These are phyloP conservation scores for Virgularia gustaviana DNA, from an alignment of 92 coral and sea anemone genomes.

Conservation along the genomic window DNA sequence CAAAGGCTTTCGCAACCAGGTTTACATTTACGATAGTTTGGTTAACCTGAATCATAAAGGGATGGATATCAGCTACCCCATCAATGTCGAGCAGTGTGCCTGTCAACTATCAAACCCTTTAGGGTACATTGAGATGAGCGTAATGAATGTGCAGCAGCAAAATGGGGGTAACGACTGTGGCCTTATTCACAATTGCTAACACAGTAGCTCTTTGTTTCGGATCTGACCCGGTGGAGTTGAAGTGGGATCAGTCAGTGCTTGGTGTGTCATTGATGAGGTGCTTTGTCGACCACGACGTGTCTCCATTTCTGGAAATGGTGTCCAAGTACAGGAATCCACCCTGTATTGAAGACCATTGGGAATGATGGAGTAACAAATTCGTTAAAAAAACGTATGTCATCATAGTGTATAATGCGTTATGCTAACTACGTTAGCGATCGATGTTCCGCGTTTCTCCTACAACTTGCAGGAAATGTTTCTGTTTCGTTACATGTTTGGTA, in stretches of 20 bases:
- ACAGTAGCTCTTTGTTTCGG: constrained; percentile 3
- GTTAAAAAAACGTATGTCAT: too few species aligned
- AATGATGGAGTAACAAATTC: too few species aligned
- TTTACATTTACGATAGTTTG: constrained; percentile 43
- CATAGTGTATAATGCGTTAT: too few species aligned
- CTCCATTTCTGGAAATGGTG: constrained; percentile 5
- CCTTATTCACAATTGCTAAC: constrained; percentile 1
- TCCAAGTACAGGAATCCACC: constrained; percentile 1
- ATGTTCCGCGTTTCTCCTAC: too few species aligned
- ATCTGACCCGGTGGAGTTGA: constrained; percentile 20
- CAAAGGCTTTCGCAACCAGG: background rate
- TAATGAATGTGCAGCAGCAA: constrained; percentile 15
- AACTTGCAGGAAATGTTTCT: too few species aligned
- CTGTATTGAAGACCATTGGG: too few species aligned
- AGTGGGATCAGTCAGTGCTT: constrained; percentile 40
- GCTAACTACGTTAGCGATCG: too few species aligned
- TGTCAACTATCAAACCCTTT: constrained; percentile 22
- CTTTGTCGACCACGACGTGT: constrained; percentile 36
- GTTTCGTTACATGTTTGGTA: too few species aligned
- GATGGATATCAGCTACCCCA: constrained; percentile 48
- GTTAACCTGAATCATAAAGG: constrained; percentile 18
- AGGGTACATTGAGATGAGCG: constrained; percentile 1
- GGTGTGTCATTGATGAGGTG: constrained; percentile 22
- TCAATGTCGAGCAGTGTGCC: constrained; percentile 50
- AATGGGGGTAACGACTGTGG: constrained; percentile 24